Evolutionary conservation across 2,797 vertebrate genomes (phyloP), one percentile per base, ranked within the genome.

Genomic region (Helarctos malayanus): DNA sequence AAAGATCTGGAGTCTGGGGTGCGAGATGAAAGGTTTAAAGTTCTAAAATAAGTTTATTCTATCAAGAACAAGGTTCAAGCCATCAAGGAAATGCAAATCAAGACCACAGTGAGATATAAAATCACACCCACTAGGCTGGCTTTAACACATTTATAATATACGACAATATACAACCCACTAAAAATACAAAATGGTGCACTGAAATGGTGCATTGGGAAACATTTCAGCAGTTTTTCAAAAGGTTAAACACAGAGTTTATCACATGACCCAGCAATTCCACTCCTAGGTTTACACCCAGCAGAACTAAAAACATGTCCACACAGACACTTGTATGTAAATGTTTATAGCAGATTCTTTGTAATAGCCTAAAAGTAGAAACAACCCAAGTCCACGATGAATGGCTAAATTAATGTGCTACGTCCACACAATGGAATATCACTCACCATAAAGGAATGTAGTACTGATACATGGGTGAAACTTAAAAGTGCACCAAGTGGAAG

Each of bases 401-500:
- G 54, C 49, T 94, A 69, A 91, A 65, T 69, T 29, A 91, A 14
- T 57, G 11, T 19, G 19, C 8, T 47, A 32, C 16, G 56, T 0
- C 29, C n/a, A 52, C 41, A 89, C 2, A 38, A 49, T 49, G 63
- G 29, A 82, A 59, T 59, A 57, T 38, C 85, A 84, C 57, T 76
- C 21, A 68, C 15, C 54, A 81, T 69, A 71, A n/a, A 63, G 27
- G 71, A 91, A 76, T 49, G 18, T 61, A 38, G 27, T 52, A 38
- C 25, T 52, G 56, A 35, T 25, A 71, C 2, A 45, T 29, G 21
- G 10, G 56, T 73, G 12, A 96, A 75, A 14, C 83, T 19, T 38
- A 38, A 83, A 91, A 76, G 73, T 76, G 68, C 47, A 83, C 8
- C 68, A 79, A 80, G 32, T 63, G 54, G 80, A 57, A 96, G 61